Base-by-base conservation (phyloP, 1,140 invertebrate genomes). In the Drosophila serrata region DNA sequence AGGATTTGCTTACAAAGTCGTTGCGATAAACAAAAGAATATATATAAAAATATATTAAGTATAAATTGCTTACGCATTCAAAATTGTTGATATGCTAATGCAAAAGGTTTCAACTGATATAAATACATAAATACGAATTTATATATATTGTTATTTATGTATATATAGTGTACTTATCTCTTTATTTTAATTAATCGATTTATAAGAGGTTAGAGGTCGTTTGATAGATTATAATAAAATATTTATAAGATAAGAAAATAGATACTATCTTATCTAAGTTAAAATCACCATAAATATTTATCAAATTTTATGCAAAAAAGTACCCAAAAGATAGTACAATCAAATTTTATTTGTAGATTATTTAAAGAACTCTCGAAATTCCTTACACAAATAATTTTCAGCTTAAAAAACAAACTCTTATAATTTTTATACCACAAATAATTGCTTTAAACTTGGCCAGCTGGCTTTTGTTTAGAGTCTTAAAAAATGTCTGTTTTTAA, bases 1-100 rank as follows among this genome's bases (percentile, higher is more conserved):
- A 67, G 78, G 78, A 86, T 86, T 86, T 86, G 75, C 78, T 73
- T 87, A 65, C 82, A 86, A 82, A 79, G 79, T 72, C 70, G 5
- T 31, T 53, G 49, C 70, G 82, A 82, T 87, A 86, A 82, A 82
- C 82, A 86, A 73, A 73, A 19, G 35, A 27, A 59, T 15, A 46
- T 62, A 59, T 56, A 57, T 22, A 15, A 53, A 53, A 53, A 53
- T 35, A 33, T 13, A 15, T 35, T 22, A 53, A 19, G 29, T 76
- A 57, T 60, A 40, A 65, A 70, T 42, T 65, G 56, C 53, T 78
- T 65, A 70, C 59, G 40, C 42, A 72, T 55, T 15, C 60, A 67
- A 65, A 76, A 59, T 42, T 35, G 24, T 58, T 58, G 63, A 56
- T 87, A 87, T 82, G 82, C 82, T 86, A 86, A 86, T 86, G 68